These are phyloP conservation scores for Ditylenchus dipsaci DNA, from an alignment of 1,140 invertebrate genomes.

Conservation along the genomic window DNA sequence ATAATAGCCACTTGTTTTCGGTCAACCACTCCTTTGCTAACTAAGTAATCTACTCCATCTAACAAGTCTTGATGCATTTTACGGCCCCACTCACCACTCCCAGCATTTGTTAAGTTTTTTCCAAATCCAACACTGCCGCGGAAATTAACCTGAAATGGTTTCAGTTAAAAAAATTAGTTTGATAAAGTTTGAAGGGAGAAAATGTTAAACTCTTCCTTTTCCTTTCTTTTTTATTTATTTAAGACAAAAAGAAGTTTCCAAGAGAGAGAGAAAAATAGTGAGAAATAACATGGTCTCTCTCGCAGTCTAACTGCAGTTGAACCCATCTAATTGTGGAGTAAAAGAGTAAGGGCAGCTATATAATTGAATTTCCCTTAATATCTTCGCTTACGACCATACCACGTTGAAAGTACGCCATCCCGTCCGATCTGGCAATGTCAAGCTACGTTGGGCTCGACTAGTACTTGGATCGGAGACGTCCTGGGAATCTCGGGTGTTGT, in stretches of 20 bases:
- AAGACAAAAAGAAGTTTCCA: too few relatives aligned
- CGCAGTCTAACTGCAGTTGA: too few relatives aligned
- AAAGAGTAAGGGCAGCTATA: background rate
- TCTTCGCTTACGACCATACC: background rate
- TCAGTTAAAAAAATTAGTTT: too few relatives aligned
- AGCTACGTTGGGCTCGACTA: background rate
- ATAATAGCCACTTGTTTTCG: constrained; percentile 44
- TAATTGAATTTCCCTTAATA: background rate
- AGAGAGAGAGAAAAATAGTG: too few relatives aligned
- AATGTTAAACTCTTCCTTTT: too few relatives aligned
- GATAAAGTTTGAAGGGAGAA: too few relatives aligned
- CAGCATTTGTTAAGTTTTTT: constrained; percentile 48
- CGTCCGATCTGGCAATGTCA: constrained; percentile 4
- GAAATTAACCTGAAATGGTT: constrained; percentile 43
- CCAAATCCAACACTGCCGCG: constrained; percentile 50
- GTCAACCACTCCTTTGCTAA: constrained; percentile 47
- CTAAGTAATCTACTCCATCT: constrained; percentile 48
- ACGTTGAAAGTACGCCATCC: background rate
- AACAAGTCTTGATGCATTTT: constrained; percentile 55
- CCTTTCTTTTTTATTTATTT: too few relatives aligned
- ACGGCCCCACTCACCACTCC: constrained; percentile 53
- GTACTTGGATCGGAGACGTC: constrained; percentile 6
- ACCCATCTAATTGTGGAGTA: too few relatives aligned
- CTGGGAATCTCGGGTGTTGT: constrained; percentile 4
- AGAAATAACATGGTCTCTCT: too few relatives aligned